phyloP scores from a whole-genome alignment of 37 sponge, comb jelly and placozoan species.

The Haliclona indistincta region DNA sequence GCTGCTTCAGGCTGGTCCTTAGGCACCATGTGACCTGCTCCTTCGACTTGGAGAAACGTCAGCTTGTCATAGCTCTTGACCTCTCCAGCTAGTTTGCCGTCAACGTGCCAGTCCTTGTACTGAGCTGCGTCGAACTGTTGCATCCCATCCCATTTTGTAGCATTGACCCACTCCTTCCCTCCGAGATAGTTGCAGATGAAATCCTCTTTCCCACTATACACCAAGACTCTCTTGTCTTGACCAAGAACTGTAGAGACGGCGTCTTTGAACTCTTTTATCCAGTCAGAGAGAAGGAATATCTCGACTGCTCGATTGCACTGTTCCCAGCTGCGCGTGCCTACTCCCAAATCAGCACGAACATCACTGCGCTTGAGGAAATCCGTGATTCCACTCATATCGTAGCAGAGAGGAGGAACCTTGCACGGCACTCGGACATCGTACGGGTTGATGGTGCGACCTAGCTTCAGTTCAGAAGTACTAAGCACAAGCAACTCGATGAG shows the following conservation, averaged over 20 bases:
- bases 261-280: constrained; percentile 57
- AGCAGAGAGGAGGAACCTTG: constrained; percentile 57
- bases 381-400: constrained; percentile 42
- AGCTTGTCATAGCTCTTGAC: constrained; percentile 46
- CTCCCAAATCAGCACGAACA: constrained; percentile 65
- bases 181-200: constrained; percentile 81
- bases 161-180: constrained; percentile 59
- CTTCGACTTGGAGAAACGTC: constrained; percentile 70
- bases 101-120: constrained; percentile 32
- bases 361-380: constrained; percentile 55
- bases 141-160: constrained; percentile 66
- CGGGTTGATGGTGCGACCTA: constrained; percentile 50
- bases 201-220: constrained; percentile 85
- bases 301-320: constrained; percentile 45
- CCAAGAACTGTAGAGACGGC: constrained; percentile 46
- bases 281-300: constrained; percentile 65
- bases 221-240: constrained; percentile 51
- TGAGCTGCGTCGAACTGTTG: constrained; percentile 26
- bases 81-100: constrained; percentile 37
- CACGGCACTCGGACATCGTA: constrained; percentile 71
- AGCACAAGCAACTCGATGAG: constrained; percentile 21
- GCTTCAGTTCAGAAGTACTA: not conserved
- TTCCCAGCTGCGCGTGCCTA: constrained; percentile 56
- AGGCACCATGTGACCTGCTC: constrained; percentile 89
- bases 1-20: constrained; percentile 81